Conservation (phyloP, 2,113 vertebrate species). For the Cryptomyrus ogoouensis region DNA sequence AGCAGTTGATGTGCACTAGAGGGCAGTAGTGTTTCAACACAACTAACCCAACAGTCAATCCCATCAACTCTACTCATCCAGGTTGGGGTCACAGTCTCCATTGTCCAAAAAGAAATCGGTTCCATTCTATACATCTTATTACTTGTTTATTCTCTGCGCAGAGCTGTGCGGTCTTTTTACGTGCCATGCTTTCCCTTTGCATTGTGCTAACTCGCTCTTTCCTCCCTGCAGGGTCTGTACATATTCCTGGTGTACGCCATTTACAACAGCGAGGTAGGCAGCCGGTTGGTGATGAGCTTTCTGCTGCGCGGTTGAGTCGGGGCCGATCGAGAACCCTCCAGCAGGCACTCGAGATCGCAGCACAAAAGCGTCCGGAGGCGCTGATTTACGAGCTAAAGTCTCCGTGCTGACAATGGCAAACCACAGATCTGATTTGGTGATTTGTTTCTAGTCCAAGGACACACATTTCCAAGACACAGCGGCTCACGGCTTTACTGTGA, state of each 20-base stretch:
- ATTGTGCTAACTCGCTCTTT: slow-evolving; percentile 12
- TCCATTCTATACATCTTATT: background rate
- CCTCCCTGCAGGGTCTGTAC: slow-evolving; percentile 72
- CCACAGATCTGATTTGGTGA: slow-evolving; percentile 13
- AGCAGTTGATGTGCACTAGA: slow-evolving; percentile 6
- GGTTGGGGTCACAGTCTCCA: background rate
- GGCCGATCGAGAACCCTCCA: background rate
- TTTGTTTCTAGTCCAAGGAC: slow-evolving; percentile 16
- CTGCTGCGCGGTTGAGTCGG: background rate
- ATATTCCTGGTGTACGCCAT: slow-evolving; percentile 85
- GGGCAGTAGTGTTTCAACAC: slow-evolving; percentile 10
- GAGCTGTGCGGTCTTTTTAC: background rate
- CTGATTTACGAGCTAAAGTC: background rate
- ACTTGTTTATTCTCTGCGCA: background rate
- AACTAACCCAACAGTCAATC: background rate
- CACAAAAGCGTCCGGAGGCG: background rate
- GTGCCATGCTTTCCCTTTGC: background rate
- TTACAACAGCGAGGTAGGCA: slow-evolving; percentile 81
- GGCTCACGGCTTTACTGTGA: background rate
- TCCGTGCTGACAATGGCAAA: background rate
- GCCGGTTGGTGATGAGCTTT: background rate
- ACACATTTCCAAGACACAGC: background rate
- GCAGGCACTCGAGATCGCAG: background rate
- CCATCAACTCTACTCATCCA: background rate
- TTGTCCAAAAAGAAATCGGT: background rate